Evolutionary conservation across 2,888 invertebrate species (phyloP).

Genomic region (Trichogramma dendrolimi): DNA sequence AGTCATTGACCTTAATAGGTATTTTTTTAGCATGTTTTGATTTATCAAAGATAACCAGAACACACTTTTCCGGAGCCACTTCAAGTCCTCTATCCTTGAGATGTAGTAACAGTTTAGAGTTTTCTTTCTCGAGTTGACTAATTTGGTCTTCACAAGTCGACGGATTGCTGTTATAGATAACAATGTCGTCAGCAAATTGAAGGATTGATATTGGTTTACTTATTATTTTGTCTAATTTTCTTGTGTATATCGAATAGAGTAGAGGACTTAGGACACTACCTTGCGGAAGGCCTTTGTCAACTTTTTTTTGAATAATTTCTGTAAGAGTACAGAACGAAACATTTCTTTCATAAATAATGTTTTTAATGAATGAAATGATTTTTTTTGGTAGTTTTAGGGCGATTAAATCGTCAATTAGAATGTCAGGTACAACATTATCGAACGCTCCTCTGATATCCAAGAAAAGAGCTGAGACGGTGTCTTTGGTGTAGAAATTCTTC

Average conservation of each 20-base stretch:
- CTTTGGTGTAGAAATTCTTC: conserved; percentile 14
- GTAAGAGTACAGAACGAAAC: background rate
- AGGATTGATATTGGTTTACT: too few relatives aligned
- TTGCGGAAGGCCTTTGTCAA: conserved; percentile 21
- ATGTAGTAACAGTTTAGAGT: background rate
- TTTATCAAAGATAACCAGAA: conserved; percentile 22
- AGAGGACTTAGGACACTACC: conserved; percentile 19
- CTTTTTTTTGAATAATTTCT: background rate
- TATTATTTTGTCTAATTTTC: conserved; percentile 8
- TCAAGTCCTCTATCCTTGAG: conserved; percentile 8
- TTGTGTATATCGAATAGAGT: conserved; percentile 15
- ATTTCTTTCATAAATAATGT: background rate
- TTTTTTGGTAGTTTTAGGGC: background rate
- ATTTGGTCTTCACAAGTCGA: too few relatives aligned
- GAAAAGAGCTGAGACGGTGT: conserved; percentile 6
- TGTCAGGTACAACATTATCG: background rate
- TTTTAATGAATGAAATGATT: background rate
- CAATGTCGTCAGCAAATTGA: conserved; percentile 25
- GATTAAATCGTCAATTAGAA: background rate
- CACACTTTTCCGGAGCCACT: conserved; percentile 21
- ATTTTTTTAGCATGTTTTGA: background rate
- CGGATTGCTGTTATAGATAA: conserved; percentile 1
- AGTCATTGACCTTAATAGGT: conserved; percentile 4
- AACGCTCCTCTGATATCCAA: too few relatives aligned
- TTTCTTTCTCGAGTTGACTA: too few relatives aligned